Conservation (phyloP, 2,797 vertebrate species). For the Danio albolineatus region DNA sequence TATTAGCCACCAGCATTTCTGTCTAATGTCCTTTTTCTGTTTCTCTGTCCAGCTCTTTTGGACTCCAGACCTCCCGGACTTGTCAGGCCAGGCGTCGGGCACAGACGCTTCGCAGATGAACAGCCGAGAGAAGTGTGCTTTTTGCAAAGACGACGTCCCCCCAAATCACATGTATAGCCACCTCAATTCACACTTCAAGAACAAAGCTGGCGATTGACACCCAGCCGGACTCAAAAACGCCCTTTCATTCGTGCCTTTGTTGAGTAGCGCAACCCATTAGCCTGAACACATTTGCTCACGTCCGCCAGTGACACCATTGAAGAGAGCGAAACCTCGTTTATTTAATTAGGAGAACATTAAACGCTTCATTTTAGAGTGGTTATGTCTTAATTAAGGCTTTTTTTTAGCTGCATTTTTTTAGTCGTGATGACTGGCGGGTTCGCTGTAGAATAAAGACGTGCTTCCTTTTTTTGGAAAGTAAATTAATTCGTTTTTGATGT, state of each 20-base stretch:
- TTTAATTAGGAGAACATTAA: slow-evolving; percentile 79
- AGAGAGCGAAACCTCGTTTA: slow-evolving; percentile 66
- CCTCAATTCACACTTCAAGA: slow-evolving; percentile 95
- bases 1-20: slow-evolving; percentile 65
- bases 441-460: slow-evolving; percentile 75
- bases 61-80: slow-evolving; percentile 84
- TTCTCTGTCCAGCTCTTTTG: slow-evolving; percentile 83
- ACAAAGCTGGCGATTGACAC: slow-evolving; percentile 81
- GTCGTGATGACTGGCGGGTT: slow-evolving; percentile 62
- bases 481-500: slow-evolving; percentile 48
- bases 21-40: slow-evolving; percentile 28
- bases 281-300: slow-evolving; percentile 41
- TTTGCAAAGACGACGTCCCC: slow-evolving; percentile 93
- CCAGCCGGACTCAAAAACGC: slow-evolving; percentile 66
- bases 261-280: slow-evolving; percentile 29
- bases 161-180: slow-evolving; percentile 91
- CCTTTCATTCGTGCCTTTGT: slow-evolving; percentile 59
- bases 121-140: slow-evolving; percentile 85
- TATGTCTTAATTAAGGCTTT: slow-evolving; percentile 42
- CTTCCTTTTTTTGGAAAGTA: slow-evolving; percentile 63
- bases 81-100: slow-evolving; percentile 69
- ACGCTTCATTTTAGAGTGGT: slow-evolving; percentile 71
- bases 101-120: slow-evolving; percentile 76
- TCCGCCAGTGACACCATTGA: slow-evolving; percentile 35
- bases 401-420: slow-evolving; percentile 58